These are phyloP conservation scores for Macroramphosus scolopax DNA, from an alignment of 2,797 vertebrate species.

Conservation along the genomic window DNA sequence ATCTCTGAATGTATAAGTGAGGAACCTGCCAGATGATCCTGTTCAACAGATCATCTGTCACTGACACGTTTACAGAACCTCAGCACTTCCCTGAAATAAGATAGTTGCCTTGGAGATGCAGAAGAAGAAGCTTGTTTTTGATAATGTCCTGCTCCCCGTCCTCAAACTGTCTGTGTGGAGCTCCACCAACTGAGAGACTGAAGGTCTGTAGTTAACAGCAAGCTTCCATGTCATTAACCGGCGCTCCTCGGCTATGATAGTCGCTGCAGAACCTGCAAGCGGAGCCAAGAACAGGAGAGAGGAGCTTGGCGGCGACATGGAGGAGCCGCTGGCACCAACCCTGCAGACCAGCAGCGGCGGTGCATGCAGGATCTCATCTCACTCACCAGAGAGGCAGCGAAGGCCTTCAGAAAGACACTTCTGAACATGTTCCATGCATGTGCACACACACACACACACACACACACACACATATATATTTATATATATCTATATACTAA, in stretches of 20 bases:
- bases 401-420: slow-evolving; percentile 19
- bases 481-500: slow-evolving; percentile 21
- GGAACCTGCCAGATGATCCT: slow-evolving; percentile 40
- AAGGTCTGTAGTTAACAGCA: slow-evolving; percentile 34
- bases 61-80: slow-evolving; percentile 56
- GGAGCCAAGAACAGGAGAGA: slow-evolving; percentile 44
- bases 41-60: slow-evolving; percentile 53
- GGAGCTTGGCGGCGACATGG: slow-evolving; percentile 32
- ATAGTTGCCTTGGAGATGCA: slow-evolving; percentile 20
- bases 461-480: slow-evolving; percentile 3
- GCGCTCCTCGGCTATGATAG: slow-evolving; percentile 30
- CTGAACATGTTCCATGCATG: slow-evolving; percentile 30
- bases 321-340: slow-evolving; percentile 31
- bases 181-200: background rate
- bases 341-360: background rate
- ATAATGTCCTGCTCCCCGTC: no score
- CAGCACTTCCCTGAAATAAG: slow-evolving; percentile 41
- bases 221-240: slow-evolving; percentile 36
- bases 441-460: slow-evolving; percentile 15
- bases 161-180: slow-evolving; percentile 13
- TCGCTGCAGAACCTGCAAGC: slow-evolving; percentile 16
- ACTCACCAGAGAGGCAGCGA: slow-evolving; percentile 19
- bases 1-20: slow-evolving; percentile 57
- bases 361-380: slow-evolving; percentile 9
- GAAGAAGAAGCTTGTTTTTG: slow-evolving; percentile 20